Percentiles rank a stretch among this genome's conserved stretches.
Conservation (phyloP, 2,797 vertebrate genomes). For the Galago senegalensis region DNA sequence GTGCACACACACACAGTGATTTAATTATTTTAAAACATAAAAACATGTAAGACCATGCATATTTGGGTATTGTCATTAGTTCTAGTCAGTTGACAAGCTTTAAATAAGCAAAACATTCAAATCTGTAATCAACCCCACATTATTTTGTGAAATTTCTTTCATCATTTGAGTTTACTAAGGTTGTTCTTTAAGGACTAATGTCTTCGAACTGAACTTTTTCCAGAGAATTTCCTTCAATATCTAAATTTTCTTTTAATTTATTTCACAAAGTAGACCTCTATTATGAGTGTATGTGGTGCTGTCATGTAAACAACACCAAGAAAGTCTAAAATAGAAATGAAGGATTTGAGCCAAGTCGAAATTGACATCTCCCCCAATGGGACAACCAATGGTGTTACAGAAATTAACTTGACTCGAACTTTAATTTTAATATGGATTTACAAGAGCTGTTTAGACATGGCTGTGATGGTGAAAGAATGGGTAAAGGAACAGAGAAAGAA, state of each 20-base stretch:
- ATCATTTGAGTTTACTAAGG: neutral
- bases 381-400: neutral
- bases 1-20: neutral
- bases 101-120: neutral
- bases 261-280: neutral
- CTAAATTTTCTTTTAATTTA: constrained; percentile 2
- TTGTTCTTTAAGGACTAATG: neutral
- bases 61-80: neutral
- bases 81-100: neutral
- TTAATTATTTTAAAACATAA: neutral
- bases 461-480: neutral
- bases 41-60: neutral
- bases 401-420: neutral
- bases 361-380: neutral
- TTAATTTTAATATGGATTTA: neutral
- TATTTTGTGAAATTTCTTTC: neutral
- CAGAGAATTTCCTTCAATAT: neutral
- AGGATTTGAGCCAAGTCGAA: neutral
- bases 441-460: neutral
- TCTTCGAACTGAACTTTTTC: neutral
- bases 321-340: neutral
- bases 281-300: neutral
- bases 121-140: neutral
- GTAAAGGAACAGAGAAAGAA: neutral
- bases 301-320: neutral